Percentiles rank a stretch among this genome's conserved stretches.
phyloP scores from a whole-genome alignment of 2,888 invertebrate species.

The Drosophila mercatorum region DNA sequence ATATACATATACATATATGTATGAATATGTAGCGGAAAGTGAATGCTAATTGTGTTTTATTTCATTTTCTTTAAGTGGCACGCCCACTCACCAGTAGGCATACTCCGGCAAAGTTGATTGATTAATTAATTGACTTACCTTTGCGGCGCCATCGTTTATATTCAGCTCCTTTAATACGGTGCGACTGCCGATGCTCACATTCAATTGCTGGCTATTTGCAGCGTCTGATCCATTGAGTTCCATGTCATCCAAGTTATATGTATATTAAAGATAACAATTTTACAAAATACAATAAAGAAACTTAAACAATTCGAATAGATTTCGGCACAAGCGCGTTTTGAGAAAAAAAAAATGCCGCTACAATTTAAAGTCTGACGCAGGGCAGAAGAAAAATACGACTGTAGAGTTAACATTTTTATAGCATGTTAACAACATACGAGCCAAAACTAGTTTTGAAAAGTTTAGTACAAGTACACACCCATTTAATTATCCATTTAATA shows the following conservation, averaged over 20 bases:
- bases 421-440: slow-evolving; percentile 35
- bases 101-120: slow-evolving; percentile 16
- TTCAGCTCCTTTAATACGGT: slow-evolving; percentile 73
- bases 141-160: slow-evolving; percentile 64
- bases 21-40: slow-evolving; percentile 42
- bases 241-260: slow-evolving; percentile 32
- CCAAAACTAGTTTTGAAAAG: background rate
- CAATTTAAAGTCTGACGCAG: slow-evolving; percentile 58
- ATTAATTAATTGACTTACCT: slow-evolving; percentile 64
- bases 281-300: slow-evolving; percentile 7
- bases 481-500: background rate
- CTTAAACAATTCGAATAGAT: slow-evolving; percentile 15
- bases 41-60: slow-evolving; percentile 36
- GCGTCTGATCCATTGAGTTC: slow-evolving; percentile 35
- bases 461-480: too few relatives aligned
- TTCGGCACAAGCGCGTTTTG: slow-evolving; percentile 21
- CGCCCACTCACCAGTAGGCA: slow-evolving; percentile 29
- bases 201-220: slow-evolving; percentile 30
- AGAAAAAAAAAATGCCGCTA: slow-evolving; percentile 67
- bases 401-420: slow-evolving; percentile 18
- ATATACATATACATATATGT: background rate
- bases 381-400: slow-evolving; percentile 20
- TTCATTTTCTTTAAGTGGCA: slow-evolving; percentile 12
- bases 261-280: background rate
- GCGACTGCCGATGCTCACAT: slow-evolving; percentile 43